Evolutionary conservation across 1,140 invertebrate species (phyloP), one percentile per base, ranked within the genome.

Genomic region (Dermatophagoides farinae): DNA sequence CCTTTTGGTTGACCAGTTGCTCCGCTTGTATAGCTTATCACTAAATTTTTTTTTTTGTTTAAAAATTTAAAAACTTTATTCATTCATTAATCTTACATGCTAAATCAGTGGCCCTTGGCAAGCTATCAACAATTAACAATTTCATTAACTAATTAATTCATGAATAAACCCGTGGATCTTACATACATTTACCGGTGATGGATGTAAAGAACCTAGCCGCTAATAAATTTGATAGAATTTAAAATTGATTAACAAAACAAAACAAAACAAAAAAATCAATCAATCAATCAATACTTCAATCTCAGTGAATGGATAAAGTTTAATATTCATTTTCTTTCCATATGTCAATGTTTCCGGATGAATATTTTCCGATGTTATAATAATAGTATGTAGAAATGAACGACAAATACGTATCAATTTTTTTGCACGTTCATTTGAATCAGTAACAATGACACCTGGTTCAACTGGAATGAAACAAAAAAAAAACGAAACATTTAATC

Each of bases 1-100:
- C 92, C 93, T 75, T 97, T 97, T 0, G 93, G 92, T 72, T 86
- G 86, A 43, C 93, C 93, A n/a, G 92, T 97, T 14, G 92, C 97
- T 2, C 92, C 93, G 16, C 89, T 95, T 0, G 92, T 97, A 71
- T 96, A 97, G 71, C 89, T 95, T 65, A 97, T 83, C 25, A 88
- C 91, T 69, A 14, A 6, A 53, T 11, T 25, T n/a, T 31, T 51
- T 51, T 51, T 51, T 51, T 51, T 51, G 6, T 6, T 16, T 23
- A 16, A 51, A 51, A 20, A 6, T 12, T 23, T 23, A 6, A 51
- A 51, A 20, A 51, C n/a, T n/a, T n/a, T n/a, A 22, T 4, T 23
- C 20, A 51, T 5, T 8, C 20, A 53, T 16, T n/a, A 31, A 16
- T n/a, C 37, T 41, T 57, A 57, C 54, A 40, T 20, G 58, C 58